These are phyloP conservation scores for Catharus bicknelli DNA, from an alignment of 2,113 vertebrate genomes.

Conservation along the genomic window DNA sequence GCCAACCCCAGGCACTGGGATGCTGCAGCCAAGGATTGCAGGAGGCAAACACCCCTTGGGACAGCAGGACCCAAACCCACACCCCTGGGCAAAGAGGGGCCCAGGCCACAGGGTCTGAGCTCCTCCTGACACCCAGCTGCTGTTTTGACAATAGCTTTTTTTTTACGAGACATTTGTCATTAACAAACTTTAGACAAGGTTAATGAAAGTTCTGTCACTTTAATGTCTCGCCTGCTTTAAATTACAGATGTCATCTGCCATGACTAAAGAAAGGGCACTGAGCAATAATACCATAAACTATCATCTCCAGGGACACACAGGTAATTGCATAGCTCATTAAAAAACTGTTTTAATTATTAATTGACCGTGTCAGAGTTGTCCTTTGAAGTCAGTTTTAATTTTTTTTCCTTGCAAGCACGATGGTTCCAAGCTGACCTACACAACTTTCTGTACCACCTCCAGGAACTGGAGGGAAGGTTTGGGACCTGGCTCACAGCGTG, in stretches of 20 bases:
- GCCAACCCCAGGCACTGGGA: accelerated
- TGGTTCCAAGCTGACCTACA: constrained; percentile 79
- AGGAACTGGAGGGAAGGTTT: background rate
- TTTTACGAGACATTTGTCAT: constrained; percentile 76
- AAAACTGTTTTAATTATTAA: constrained; percentile 93
- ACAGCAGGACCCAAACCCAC: background rate
- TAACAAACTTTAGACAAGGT: constrained; percentile 83
- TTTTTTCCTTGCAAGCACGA: constrained; percentile 71
- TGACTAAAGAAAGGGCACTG: constrained; percentile 81
- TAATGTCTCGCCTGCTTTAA: constrained; percentile 80
- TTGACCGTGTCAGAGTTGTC: constrained; percentile 92
- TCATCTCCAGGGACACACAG: constrained; percentile 83
- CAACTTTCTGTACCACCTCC: constrained; percentile 62
- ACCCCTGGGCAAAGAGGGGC: accelerated
- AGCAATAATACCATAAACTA: constrained; percentile 82
- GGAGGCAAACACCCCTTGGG: accelerated
- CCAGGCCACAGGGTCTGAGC: background rate
- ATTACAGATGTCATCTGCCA: constrained; percentile 84
- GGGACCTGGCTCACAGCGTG: background rate
- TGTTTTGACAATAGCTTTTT: constrained; percentile 75
- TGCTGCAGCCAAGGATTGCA: accelerated
- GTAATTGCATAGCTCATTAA: constrained; percentile 95
- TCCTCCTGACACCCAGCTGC: background rate
- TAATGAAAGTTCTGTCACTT: constrained; percentile 88
- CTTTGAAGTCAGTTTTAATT: constrained; percentile 90